Percentiles rank a stretch among this genome's conserved stretches.
Evolutionary conservation across 2,797 vertebrate species (phyloP).

Genomic region (Apogon talboti): DNA sequence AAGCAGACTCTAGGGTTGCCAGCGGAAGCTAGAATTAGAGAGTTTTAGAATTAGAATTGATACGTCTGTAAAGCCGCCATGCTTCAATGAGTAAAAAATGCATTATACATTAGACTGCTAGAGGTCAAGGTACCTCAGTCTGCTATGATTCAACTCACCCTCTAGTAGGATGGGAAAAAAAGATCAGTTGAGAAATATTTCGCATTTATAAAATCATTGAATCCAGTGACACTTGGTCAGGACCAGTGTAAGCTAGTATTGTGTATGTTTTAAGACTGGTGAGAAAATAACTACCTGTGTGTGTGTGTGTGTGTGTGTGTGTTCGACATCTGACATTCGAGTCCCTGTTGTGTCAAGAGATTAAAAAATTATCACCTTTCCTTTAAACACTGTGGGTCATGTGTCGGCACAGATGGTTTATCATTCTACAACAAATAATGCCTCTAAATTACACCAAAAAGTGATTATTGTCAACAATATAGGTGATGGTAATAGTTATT

Average conservation of each 20-base stretch:
- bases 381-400: constrained; percentile 10
- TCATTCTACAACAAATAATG: neutral
- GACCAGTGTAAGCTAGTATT: neutral
- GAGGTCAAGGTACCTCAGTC: constrained; percentile 9
- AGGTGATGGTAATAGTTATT: no score
- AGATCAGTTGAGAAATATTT: neutral
- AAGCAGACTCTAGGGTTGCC: constrained; percentile 22
- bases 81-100: constrained; percentile 27
- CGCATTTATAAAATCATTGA: neutral
- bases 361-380: constrained; percentile 22
- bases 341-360: constrained; percentile 12
- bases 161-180: neutral
- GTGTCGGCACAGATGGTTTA: constrained; percentile 14
- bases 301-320: no score
- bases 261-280: neutral
- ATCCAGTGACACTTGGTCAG: constrained; percentile 9
- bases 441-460: no score
- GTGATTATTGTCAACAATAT: no score
- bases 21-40: constrained; percentile 10
- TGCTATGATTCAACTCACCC: neutral
- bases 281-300: constrained; percentile 1
- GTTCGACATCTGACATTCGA: constrained; percentile 1
- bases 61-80: constrained; percentile 21
- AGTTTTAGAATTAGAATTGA: constrained; percentile 3
- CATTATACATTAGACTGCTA: constrained; percentile 13